phyloP scores from a whole-genome alignment of 2,797 vertebrate genomes.

The Spinibarbus caldwelli region DNA sequence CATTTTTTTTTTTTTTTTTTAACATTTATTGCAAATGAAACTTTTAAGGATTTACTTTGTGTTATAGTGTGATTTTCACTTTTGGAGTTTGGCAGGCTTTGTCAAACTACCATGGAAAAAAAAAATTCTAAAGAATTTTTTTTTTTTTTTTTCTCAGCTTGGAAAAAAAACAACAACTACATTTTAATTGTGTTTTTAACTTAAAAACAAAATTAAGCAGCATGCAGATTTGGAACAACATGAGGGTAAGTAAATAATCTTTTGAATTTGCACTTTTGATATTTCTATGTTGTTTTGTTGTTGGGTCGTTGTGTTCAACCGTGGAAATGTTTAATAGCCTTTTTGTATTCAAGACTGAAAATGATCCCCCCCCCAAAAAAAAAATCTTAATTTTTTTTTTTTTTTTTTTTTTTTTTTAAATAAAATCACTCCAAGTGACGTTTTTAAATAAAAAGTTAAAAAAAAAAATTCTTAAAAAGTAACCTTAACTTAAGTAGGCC shows the following conservation, averaged over 20 bases:
- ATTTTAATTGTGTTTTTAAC: no score
- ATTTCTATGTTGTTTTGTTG: not conserved
- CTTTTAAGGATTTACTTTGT: no score
- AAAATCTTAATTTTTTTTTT: no score
- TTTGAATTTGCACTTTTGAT: not conserved
- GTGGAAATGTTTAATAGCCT: not conserved
- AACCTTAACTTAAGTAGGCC: no score
- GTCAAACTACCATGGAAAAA: not conserved
- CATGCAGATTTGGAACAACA: not conserved
- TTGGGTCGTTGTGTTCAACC: not conserved
- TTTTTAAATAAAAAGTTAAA: no score
- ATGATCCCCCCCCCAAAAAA: not conserved
- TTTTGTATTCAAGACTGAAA: not conserved
- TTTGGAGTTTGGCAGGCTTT: no score
- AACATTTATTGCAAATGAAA: not conserved
- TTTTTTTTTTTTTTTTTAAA: no score
- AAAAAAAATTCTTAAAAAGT: no score
- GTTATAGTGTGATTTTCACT: not conserved
- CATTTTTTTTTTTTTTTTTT: not conserved
- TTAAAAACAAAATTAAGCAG: no score
- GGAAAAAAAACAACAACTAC: not conserved
- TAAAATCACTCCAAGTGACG: no score
- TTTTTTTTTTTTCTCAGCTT: not conserved
- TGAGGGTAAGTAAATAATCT: not conserved
- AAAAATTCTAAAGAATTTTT: not conserved